Percentiles rank a stretch among this genome's conserved stretches.
These are phyloP conservation scores for Corydoras maculifer DNA, from an alignment of 2,113 vertebrate genomes.

Conservation along the genomic window DNA sequence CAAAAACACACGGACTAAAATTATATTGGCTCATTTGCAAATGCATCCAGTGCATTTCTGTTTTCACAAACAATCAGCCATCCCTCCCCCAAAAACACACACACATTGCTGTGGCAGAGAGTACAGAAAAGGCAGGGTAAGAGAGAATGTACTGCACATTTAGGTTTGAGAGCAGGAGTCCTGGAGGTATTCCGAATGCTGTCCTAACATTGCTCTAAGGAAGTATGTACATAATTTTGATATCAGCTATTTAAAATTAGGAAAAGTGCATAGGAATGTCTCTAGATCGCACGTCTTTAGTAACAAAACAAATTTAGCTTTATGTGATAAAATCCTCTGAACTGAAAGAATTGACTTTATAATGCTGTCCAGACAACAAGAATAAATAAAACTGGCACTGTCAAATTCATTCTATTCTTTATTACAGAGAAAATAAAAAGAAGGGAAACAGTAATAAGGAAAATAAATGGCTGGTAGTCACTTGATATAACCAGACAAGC, in stretches of 20 bases:
- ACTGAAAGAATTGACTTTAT: background rate
- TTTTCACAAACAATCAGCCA: conserved; percentile 6
- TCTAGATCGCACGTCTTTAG: background rate
- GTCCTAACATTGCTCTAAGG: conserved; percentile 1
- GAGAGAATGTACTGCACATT: background rate
- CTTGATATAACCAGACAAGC: background rate
- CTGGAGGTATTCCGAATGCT: background rate
- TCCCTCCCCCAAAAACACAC: background rate
- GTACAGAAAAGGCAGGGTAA: background rate
- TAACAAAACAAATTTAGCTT: background rate
- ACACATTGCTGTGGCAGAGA: background rate
- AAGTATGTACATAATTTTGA: background rate
- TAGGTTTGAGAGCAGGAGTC: background rate
- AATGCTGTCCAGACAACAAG: background rate
- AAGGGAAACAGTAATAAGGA: conserved; percentile 10
- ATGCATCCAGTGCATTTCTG: conserved; percentile 21
- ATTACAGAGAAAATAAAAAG: conserved; percentile 18
- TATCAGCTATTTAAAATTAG: background rate
- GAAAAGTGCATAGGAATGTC: background rate
- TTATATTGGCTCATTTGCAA: conserved; percentile 19
- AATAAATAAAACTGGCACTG: conserved; percentile 28
- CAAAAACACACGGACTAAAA: conserved; percentile 20
- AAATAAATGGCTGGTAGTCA: conserved; percentile 3
- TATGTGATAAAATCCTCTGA: conserved; percentile 16
- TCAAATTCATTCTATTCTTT: conserved; percentile 9